These are phyloP conservation scores for Mionectes olivaceus DNA, from an alignment of 2,797 vertebrate genomes.

Conservation along the genomic window DNA sequence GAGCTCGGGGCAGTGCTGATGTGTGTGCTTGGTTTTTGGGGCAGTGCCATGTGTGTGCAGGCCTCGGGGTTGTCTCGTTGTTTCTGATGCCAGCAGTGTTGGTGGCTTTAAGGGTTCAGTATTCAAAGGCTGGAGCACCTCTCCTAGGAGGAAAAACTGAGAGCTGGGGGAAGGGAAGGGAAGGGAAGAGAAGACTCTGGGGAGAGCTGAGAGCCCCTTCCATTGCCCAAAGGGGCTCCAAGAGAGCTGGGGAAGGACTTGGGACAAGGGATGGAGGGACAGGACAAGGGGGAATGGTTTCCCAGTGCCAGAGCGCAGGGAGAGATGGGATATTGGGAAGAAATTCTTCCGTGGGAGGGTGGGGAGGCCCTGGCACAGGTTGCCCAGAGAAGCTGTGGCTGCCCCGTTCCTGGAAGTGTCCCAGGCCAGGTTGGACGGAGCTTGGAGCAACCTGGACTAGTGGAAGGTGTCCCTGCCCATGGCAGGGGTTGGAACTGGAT, in stretches of 20 bases:
- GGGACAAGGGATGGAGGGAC: neutral
- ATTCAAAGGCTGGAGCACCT: neutral
- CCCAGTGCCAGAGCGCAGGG: neutral
- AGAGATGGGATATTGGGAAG: accelerated
- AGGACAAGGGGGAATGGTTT: neutral
- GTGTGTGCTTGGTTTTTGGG: neutral
- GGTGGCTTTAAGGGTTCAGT: neutral
- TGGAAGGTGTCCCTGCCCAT: neutral
- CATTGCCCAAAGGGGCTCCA: neutral
- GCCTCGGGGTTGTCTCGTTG: accelerated
- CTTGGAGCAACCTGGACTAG: neutral
- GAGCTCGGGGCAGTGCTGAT: accelerated
- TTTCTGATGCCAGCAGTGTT: neutral
- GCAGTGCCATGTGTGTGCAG: too few relatives aligned
- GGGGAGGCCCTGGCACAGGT: accelerated
- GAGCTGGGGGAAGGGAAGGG: neutral
- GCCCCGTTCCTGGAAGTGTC: neutral
- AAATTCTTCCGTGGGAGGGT: neutral
- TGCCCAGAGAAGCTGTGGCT: neutral
- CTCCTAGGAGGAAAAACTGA: neutral
- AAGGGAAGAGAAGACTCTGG: neutral
- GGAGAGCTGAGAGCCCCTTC: neutral
- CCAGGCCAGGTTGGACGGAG: neutral
- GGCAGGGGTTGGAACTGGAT: neutral
- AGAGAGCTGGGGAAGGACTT: neutral